These are phyloP conservation scores for Chironomus striatipennis DNA, from an alignment of 1,140 invertebrate species.

Conservation along the genomic window DNA sequence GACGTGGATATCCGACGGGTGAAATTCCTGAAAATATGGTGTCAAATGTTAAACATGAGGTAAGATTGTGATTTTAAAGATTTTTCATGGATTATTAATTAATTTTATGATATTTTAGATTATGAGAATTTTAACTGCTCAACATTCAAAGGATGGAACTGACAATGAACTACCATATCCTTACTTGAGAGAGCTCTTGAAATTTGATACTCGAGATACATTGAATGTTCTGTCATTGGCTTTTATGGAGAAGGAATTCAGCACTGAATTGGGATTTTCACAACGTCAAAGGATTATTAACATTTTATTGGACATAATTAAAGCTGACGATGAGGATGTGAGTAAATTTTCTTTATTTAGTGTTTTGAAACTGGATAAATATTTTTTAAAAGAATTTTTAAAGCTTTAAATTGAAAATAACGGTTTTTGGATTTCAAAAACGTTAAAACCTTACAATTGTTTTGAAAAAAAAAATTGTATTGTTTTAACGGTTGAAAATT, in stretches of 20 bases:
- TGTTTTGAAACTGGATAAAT: too few species aligned
- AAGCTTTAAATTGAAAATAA: too few species aligned
- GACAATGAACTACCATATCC: slow-evolving; percentile 66
- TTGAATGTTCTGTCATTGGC: slow-evolving; percentile 82
- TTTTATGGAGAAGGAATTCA: slow-evolving; percentile 77
- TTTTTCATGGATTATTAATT: slow-evolving; percentile 28
- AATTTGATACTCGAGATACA: slow-evolving; percentile 83
- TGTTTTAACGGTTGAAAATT: slow-evolving; percentile 24
- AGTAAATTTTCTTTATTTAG: too few species aligned
- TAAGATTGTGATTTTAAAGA: slow-evolving; percentile 37
- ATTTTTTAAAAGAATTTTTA: too few species aligned
- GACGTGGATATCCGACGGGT: slow-evolving; percentile 80
- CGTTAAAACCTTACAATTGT: too few species aligned
- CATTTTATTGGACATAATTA: slow-evolving; percentile 68
- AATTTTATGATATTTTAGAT: not conserved
- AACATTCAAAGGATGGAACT: slow-evolving; percentile 58
- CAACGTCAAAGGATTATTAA: slow-evolving; percentile 72
- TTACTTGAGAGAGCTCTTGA: slow-evolving; percentile 67
- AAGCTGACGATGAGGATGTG: slow-evolving; percentile 59
- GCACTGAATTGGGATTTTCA: slow-evolving; percentile 58
- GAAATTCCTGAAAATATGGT: slow-evolving; percentile 63
- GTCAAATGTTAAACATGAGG: slow-evolving; percentile 67
- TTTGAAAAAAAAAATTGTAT: too few species aligned
- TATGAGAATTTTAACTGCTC: slow-evolving; percentile 48
- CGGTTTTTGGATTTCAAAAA: too few species aligned